These are phyloP conservation scores for Hycleus cichorii DNA, from an alignment of 1,140 invertebrate species.

Conservation along the genomic window DNA sequence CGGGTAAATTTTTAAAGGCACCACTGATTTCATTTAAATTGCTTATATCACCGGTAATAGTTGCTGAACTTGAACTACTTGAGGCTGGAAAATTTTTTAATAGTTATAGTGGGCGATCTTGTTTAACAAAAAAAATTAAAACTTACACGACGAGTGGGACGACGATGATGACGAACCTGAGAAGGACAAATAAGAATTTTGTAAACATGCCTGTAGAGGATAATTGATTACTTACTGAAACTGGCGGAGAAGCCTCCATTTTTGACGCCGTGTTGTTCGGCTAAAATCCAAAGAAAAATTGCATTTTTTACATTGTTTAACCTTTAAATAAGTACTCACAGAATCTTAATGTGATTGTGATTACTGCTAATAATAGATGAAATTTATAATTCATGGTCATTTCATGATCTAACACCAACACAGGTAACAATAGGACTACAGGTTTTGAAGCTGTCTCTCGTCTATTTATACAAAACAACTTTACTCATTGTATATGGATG, in stretches of 20 bases:
- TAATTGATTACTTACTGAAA: slow-evolving; percentile 5
- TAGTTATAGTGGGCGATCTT: background rate
- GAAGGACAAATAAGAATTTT: background rate
- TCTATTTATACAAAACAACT: slow-evolving; percentile 3
- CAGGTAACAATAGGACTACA: slow-evolving; percentile 7
- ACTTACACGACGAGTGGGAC: slow-evolving; percentile 10
- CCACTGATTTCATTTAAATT: slow-evolving; percentile 4
- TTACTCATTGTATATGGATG: too few species aligned
- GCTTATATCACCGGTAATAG: slow-evolving; percentile 1
- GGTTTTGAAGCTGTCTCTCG: slow-evolving; percentile 4
- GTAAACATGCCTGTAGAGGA: too few species aligned
- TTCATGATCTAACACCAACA: background rate
- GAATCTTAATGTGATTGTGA: background rate
- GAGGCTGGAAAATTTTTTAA: background rate
- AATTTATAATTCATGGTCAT: slow-evolving; percentile 13
- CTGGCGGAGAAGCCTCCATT: slow-evolving; percentile 1
- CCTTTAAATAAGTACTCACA: slow-evolving; percentile 3
- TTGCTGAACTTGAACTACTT: slow-evolving; percentile 12
- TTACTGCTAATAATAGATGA: slow-evolving; percentile 3
- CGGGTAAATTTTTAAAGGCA: slow-evolving; percentile 14
- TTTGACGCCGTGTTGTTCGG: slow-evolving; percentile 9
- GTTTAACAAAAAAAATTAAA: background rate
- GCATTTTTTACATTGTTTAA: background rate
- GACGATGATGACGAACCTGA: slow-evolving; percentile 1
- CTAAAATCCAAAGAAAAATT: background rate